A percentile compares a stretch with the other conserved stretches of the same genome.
Evolutionary conservation across 2,797 vertebrate genomes (phyloP).

Genomic region (Taenioides sp.): DNA sequence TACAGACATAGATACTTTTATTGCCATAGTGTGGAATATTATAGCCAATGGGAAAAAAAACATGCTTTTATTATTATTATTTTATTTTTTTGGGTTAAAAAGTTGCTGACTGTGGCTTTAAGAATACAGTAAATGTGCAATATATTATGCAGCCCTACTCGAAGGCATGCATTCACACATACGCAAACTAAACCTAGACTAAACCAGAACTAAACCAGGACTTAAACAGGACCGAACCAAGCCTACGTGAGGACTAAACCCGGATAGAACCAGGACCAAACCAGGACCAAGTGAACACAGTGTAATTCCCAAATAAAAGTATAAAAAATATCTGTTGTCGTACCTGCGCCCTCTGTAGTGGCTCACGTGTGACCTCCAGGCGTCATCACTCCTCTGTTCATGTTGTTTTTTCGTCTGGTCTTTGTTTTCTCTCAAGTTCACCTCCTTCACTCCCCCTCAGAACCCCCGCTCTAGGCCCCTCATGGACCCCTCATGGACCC

Average conservation of each 20-base stretch:
- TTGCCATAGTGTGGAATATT: no score
- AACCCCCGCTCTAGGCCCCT: constrained; percentile 15
- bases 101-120: no score
- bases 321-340: neutral
- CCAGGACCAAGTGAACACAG: neutral
- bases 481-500: constrained; percentile 27
- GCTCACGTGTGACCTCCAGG: constrained; percentile 57
- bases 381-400: constrained; percentile 56
- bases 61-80: no score
- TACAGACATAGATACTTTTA: no score
- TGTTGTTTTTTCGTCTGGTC: constrained; percentile 60
- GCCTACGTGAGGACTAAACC: no score
- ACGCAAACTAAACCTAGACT: neutral
- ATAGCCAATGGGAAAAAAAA: no score
- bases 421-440: constrained; percentile 74
- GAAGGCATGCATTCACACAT: no score
- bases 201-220: neutral
- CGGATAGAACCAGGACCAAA: neutral
- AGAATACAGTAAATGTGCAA: no score
- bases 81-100: no score
- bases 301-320: neutral
- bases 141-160: no score
- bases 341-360: neutral
- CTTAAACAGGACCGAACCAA: no score
- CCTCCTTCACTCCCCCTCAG: constrained; percentile 33